Evolutionary conservation across 2,113 vertebrate genomes (phyloP).

Genomic region (Aleadryas rufinucha): DNA sequence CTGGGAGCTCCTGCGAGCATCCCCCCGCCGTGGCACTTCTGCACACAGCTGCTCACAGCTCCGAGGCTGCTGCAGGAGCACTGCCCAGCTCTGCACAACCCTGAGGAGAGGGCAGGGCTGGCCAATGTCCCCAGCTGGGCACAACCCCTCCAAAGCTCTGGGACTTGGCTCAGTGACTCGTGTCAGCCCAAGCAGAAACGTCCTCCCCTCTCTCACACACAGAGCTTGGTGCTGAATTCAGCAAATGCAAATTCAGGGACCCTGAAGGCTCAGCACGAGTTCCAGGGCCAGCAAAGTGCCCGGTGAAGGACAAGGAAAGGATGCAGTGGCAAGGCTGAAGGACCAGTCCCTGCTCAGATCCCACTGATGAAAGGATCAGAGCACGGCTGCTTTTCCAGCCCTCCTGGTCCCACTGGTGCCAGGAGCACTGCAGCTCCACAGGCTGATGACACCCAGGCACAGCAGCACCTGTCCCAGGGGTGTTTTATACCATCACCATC

Average conservation of each 20-base stretch:
- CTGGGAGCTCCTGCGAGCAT: not conserved
- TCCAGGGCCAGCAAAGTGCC: not conserved
- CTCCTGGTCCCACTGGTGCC: not conserved
- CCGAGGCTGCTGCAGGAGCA: not conserved
- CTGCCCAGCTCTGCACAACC: rapidly evolving
- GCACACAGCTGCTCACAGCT: not conserved
- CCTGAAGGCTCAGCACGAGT: not conserved
- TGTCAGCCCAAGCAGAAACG: not conserved
- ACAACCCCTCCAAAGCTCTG: not conserved
- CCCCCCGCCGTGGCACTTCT: rapidly evolving
- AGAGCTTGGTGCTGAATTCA: not conserved
- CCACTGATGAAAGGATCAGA: not conserved
- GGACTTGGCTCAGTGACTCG: rapidly evolving
- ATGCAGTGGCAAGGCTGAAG: not conserved
- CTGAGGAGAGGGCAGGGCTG: not conserved
- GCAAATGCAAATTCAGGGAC: not conserved
- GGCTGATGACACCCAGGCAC: not conserved
- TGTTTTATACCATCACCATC: not conserved
- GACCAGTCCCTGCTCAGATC: not conserved
- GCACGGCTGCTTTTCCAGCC: not conserved
- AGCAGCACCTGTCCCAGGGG: not conserved
- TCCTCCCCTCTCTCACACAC: not conserved
- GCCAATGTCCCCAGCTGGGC: not conserved
- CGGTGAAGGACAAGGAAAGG: not conserved
- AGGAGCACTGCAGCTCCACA: not conserved